Base-by-base conservation (phyloP, 2,113 vertebrate species). In the Seriola aureovittata region DNA sequence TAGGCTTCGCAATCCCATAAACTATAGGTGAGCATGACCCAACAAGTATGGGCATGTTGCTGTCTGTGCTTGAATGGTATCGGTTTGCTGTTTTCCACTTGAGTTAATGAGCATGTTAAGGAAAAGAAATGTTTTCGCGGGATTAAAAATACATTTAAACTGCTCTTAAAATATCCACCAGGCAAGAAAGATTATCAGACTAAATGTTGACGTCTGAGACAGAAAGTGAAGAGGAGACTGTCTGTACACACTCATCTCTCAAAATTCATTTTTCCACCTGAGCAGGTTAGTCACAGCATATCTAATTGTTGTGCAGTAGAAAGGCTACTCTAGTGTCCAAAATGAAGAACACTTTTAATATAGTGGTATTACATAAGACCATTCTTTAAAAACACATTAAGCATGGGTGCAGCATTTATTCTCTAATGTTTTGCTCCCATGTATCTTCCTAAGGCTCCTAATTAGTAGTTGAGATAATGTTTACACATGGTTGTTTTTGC, bases 21-120 rank as follows among this genome's bases (percentile, higher is more conserved):
- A 79, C 32, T 72, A 46, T n/a, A 76, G 73, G 65, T 69, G 44
- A 86, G 75, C 85, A 34, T 69, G 72, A 87, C 38, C 52, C 81
- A 66, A 80, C 89, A 86, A 34, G 90, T 66, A 8, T n/a, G 44
- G 63, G 58, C 73, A 66, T 1, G 73, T 75, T 14, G 32, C 32
- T 29, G 62, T 52, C 25, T 46, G 69, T n/a, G 46, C 57, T 19
- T 36, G 17, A 73, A 16, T 21, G 13, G 8, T 36, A 38, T 42
- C 42, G 16, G 0, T 68, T 80, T 58, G 66, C 55, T 59, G 23
- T 36, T 70, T 77, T 64, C 72, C 6, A 40, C 23, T 17, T 0
- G 16, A 64, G n/a, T 69, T 69, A 62, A 76, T 68, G 23, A 71
- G 58, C 32, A 8, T 12, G 7, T 19, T 40, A 19, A 52, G 34